Evolutionary conservation across 2,113 vertebrate species (phyloP).

Genomic region (Myanophis thanlyinensis): DNA sequence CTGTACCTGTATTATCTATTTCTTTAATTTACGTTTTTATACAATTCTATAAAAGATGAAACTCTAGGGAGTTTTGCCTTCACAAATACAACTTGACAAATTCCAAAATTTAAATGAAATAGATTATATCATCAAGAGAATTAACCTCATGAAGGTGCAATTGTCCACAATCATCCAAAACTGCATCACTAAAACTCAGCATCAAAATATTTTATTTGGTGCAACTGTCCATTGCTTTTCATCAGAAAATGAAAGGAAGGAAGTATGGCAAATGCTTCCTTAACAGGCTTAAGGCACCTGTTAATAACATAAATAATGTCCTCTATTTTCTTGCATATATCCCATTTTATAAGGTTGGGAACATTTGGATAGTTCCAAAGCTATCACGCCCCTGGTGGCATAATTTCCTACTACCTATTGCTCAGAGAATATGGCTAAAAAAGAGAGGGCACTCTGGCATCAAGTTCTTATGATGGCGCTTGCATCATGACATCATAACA

Average conservation of each 20-base stretch:
- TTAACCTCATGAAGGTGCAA: not conserved
- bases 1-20: no score
- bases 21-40: no score
- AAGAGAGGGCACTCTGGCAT: not conserved
- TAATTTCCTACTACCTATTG: not conserved
- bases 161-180: not conserved
- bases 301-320: not conserved
- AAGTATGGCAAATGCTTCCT: not conserved
- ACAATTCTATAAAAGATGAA: not conserved
- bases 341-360: not conserved
- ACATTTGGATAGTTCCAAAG: not conserved
- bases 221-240: not conserved
- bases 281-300: not conserved
- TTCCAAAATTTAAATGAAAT: not conserved
- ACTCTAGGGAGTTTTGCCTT: not conserved
- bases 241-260: not conserved
- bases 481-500: not conserved
- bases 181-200: not conserved
- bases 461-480: not conserved
- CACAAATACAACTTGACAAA: not conserved
- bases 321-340: not conserved
- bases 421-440: not conserved
- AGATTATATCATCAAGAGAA: not conserved
- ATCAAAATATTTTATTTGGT: not conserved
- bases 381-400: not conserved